Base-by-base conservation (phyloP, 1,140 invertebrate genomes). In the Drosophila bocki region DNA sequence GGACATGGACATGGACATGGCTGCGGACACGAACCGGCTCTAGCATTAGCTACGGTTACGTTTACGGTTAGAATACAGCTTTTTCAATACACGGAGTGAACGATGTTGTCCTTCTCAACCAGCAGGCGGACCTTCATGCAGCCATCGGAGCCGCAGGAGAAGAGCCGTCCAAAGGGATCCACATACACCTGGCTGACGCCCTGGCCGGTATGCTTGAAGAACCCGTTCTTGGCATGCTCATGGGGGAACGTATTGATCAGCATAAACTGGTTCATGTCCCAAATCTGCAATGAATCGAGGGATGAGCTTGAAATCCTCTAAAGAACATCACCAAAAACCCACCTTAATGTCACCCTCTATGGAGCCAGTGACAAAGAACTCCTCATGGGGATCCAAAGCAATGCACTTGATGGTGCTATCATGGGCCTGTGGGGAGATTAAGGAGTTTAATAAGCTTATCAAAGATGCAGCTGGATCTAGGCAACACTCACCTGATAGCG, bases 341-440 rank as follows among this genome's bases (percentile, higher is more conserved):
- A 99, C 98, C 96, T 99, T 99, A 75, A 99, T 99, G 93, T 99
- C 98, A 26, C 99, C 99, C 93, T 99, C 99, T n/a, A 98, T 97
- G 42, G 98, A 97, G 39, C 99, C 99, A 60, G 98, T 98, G 9
- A 98, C 98, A 93, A 99, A 99, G 93, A 97, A 98, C 93, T 99
- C 98, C 94, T 99, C 98, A 58, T 96, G 95, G 0, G 97, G 97
- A 94, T 99, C 98, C 12, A 99, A 94, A 37, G 98, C 96, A 72
- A 99, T 94, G 93, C 98, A 99, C 94, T 99, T 99, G 54, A 99
- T 97, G 59, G 98, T 96, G 45, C 96, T 96, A 84, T 99, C 98
- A 92, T 99, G 98, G 51, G 97, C 98, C 93, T 96, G 61, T 19
- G 17, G 1, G 19, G 6, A 22, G 5, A 13, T 3, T 2, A 4